A percentile compares a stretch with the other conserved stretches of the same genome.
These are phyloP conservation scores for Lithophane semibrunnea DNA, from an alignment of 2,888 invertebrate genomes.

Conservation along the genomic window DNA sequence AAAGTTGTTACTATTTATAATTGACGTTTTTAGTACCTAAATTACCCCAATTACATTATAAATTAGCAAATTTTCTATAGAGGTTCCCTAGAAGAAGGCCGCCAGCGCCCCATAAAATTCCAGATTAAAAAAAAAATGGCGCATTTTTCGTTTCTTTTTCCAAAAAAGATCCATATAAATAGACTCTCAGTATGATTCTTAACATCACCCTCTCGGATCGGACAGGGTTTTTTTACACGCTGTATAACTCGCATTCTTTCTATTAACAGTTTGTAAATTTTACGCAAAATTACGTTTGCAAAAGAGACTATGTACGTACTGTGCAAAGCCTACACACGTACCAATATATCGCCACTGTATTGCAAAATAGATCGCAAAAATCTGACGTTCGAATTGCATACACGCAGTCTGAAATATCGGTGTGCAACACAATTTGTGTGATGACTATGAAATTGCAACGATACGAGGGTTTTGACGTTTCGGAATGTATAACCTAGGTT, in stretches of 20 bases:
- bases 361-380: conserved; percentile 54
- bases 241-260: background rate
- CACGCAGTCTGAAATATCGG: conserved; percentile 50
- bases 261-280: background rate
- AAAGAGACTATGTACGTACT: background rate
- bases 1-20: no score
- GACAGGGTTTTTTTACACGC: no score
- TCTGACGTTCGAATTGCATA: conserved; percentile 49
- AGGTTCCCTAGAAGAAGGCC: no score
- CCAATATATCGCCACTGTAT: conserved; percentile 33
- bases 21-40: no score
- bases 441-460: conserved; percentile 43
- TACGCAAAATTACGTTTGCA: background rate
- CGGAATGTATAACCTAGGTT: background rate
- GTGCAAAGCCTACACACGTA: conserved; percentile 5
- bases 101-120: no score
- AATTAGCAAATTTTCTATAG: no score
- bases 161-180: no score
- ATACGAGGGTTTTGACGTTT: conserved; percentile 9
- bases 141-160: no score
- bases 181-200: no score
- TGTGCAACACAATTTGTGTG: conserved; percentile 52
- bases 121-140: no score
- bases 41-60: no score
- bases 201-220: no score